Base-by-base conservation (phyloP, 2,113 vertebrate genomes). In the Dermatemys mawii region DNA sequence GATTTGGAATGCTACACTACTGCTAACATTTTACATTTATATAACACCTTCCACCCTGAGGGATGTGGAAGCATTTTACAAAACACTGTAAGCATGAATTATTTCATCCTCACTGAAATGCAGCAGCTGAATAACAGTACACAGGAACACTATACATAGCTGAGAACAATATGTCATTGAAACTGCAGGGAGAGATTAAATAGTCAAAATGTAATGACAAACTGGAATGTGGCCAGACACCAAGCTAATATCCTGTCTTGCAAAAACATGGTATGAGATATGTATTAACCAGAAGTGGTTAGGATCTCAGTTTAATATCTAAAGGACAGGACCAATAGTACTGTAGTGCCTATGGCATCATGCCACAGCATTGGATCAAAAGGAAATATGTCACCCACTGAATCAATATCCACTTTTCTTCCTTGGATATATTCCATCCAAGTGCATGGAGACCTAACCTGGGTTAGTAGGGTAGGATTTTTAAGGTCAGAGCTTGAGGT, bases 321-420 rank as follows among this genome's bases (percentile, higher is more conserved):
- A 1, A 70, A 84, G 32, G 27, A 32, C 5, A 17, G 76, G 29
- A 49, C 41, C 11, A 80, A 35, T 60, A 38, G 10, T 55, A 41
- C 81, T 0, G 0, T 8, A n/a, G 3, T 53, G 21, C 81, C 4
- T 10, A 12, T 0, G 0, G 27, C 84, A 19, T 26, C 44, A 35
- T 82, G 19, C 55, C 1, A 2, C 3, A 46, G 27, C 35, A 38
- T 22, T 67, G 70, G 19, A 81, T 81, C 21, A 35, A 44, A 89
- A 70, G 60, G 54, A 89, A 92, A 60, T 2, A 27, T 67, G 8
- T 54, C 63, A 50, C 16, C n/a, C 75, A 14, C 49, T 82, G 51
- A 82, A 73, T 86, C 27, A 73, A 0, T 53, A 21, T 5, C 6
- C 13, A 54, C 4, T 0, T 5, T 81, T 90, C 57, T 35, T 78